These are phyloP conservation scores for Liopterus haemorrhoidalis DNA, from an alignment of 2,888 invertebrate genomes.

Conservation along the genomic window DNA sequence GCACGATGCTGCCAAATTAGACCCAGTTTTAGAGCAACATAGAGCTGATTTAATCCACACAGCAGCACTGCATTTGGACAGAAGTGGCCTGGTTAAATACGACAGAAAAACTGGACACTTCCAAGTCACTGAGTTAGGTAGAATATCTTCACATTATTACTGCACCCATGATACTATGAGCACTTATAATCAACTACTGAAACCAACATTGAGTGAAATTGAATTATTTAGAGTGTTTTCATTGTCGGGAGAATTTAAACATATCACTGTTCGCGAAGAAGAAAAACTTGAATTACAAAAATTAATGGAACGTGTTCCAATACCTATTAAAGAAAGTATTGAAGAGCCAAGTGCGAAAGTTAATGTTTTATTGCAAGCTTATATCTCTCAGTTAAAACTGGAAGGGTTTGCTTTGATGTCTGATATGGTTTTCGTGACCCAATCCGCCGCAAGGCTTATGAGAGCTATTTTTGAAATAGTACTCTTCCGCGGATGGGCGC, in stretches of 20 bases:
- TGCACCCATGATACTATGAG: constrained; percentile 96
- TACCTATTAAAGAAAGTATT: constrained; percentile 97
- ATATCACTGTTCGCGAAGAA: constrained; percentile 89
- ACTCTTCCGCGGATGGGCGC: constrained; percentile 87
- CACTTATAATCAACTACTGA: constrained; percentile 91
- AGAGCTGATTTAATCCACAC: constrained; percentile 94
- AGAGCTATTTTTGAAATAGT: constrained; percentile 98
- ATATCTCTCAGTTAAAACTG: constrained; percentile 95
- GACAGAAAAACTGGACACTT: constrained; percentile 88
- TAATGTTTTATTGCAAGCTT: constrained; percentile 92
- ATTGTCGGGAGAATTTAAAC: constrained; percentile 90
- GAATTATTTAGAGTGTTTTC: constrained; percentile 98
- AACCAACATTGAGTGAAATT: constrained; percentile 95
- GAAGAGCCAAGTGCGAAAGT: constrained; percentile 98
- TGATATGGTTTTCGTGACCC: constrained; percentile 98
- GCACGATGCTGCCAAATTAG: constrained; percentile 70
- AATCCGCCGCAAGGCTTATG: constrained; percentile 91
- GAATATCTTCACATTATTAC: constrained; percentile 98
- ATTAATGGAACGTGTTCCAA: constrained; percentile 90
- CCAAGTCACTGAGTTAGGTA: constrained; percentile 87
- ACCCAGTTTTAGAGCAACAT: constrained; percentile 79
- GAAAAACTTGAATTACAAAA: constrained; percentile 96
- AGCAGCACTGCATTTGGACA: constrained; percentile 83
- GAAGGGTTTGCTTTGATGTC: constrained; percentile 99
- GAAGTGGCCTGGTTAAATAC: constrained; percentile 91